Conservation (phyloP, 2,113 vertebrate species). For the Lutjanus erythropterus region DNA sequence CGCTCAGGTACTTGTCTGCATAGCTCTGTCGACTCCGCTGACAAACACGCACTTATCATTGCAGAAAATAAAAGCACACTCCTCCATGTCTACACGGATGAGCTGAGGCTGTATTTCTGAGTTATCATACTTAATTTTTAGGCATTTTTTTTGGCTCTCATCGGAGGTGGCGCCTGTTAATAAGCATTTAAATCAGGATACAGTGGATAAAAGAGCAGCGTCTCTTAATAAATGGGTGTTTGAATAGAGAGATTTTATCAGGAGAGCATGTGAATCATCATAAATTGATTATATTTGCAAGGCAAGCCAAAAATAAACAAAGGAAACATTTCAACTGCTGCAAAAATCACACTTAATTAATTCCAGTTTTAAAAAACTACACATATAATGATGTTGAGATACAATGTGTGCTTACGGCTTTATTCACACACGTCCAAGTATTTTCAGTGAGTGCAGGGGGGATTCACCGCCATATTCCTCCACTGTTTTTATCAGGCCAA, state of each 20-base stretch:
- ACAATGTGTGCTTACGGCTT: constrained; percentile 5
- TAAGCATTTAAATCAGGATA: neutral
- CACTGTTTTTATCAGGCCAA: constrained; percentile 55
- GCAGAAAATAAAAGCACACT: constrained; percentile 39
- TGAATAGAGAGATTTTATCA: constrained; percentile 24
- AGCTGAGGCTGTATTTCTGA: no score
- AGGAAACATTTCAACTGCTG: neutral
- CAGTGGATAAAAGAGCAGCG: neutral
- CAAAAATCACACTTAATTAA: no score
- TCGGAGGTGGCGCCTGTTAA: constrained; percentile 1
- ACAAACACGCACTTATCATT: constrained; percentile 52
- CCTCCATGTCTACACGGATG: constrained; percentile 1
- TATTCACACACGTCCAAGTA: neutral
- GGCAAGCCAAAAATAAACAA: constrained; percentile 27
- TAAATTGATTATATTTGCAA: constrained; percentile 22
- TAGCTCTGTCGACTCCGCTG: constrained; percentile 39
- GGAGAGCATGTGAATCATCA: constrained; percentile 11
- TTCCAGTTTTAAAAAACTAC: neutral
- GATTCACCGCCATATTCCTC: constrained; percentile 37
- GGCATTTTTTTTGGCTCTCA: neutral
- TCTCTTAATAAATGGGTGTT: neutral
- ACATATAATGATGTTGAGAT: neutral
- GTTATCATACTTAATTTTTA: neutral
- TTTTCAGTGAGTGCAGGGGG: constrained; percentile 12
- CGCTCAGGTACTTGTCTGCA: constrained; percentile 51